Conservation (phyloP, 2,888 invertebrate genomes). For the Epinotia nisella region DNA sequence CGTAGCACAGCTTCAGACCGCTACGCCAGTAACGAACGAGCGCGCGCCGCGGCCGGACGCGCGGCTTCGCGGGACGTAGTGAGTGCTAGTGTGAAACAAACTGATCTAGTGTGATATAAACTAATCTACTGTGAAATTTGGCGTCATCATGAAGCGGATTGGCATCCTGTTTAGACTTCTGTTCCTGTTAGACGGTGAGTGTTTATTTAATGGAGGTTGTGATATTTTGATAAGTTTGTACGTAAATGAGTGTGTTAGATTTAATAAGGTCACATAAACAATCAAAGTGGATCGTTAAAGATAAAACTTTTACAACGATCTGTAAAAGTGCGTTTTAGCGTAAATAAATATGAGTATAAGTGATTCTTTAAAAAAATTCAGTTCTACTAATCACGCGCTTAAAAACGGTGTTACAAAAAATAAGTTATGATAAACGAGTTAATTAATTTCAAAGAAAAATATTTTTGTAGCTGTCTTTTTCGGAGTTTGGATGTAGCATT, state of each 20-base stretch:
- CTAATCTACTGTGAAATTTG: slow-evolving; percentile 50
- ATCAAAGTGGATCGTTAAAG: background rate
- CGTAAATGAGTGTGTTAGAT: background rate
- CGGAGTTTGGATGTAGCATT: background rate
- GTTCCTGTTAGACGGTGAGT: slow-evolving; percentile 76
- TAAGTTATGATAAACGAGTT: background rate
- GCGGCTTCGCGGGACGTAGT: slow-evolving; percentile 44
- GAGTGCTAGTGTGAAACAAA: slow-evolving; percentile 12
- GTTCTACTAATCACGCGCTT: no score
- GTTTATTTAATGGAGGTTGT: background rate
- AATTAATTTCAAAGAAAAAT: background rate
- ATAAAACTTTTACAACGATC: no score
- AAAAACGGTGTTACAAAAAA: background rate
- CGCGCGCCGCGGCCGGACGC: slow-evolving; percentile 51
- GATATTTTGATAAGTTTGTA: background rate
- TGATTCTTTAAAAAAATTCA: no score
- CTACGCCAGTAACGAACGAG: slow-evolving; percentile 50
- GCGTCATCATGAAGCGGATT: slow-evolving; percentile 78
- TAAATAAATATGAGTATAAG: no score
- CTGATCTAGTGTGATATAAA: slow-evolving; percentile 49
- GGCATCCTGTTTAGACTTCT: slow-evolving; percentile 74
- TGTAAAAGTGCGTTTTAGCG: no score
- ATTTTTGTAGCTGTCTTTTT: background rate
- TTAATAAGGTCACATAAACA: background rate
- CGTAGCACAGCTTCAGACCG: slow-evolving; percentile 46